A percentile compares a stretch with the other conserved stretches of the same genome.
Conservation (phyloP, 2,888 invertebrate genomes). For the Hanleya hanleyi region DNA sequence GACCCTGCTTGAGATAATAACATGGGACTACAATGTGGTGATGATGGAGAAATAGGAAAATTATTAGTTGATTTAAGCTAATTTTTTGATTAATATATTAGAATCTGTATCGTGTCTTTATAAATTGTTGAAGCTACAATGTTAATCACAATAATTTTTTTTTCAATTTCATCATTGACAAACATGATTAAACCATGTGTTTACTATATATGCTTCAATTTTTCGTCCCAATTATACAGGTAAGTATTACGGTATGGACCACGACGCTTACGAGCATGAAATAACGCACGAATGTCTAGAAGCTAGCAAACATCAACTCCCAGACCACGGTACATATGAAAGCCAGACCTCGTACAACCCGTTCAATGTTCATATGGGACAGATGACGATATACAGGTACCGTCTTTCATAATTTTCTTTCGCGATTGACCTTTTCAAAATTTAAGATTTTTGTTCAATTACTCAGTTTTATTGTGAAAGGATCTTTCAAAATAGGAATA, state of each 20-base stretch:
- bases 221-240: too few species aligned
- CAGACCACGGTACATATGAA: constrained; percentile 54
- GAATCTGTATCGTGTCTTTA: too few species aligned
- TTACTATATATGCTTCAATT: too few species aligned
- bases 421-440: neutral
- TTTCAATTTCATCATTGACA: too few species aligned
- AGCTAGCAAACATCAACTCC: constrained; percentile 53
- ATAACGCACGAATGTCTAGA: constrained; percentile 73
- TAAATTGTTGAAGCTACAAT: too few species aligned
- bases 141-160: too few species aligned
- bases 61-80: too few species aligned
- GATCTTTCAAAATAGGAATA: neutral
- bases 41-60: too few species aligned
- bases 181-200: too few species aligned
- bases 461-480: neutral
- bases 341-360: constrained; percentile 70
- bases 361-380: constrained; percentile 78
- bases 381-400: constrained; percentile 80
- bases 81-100: too few species aligned
- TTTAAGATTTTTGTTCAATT: neutral
- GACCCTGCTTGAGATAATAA: too few species aligned
- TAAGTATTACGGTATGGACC: constrained; percentile 74
- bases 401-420: neutral
- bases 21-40: too few species aligned
- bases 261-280: constrained; percentile 73